phyloP scores from a whole-genome alignment of 2,113 vertebrate genomes.

The Paracyprichromis sp. region DNA sequence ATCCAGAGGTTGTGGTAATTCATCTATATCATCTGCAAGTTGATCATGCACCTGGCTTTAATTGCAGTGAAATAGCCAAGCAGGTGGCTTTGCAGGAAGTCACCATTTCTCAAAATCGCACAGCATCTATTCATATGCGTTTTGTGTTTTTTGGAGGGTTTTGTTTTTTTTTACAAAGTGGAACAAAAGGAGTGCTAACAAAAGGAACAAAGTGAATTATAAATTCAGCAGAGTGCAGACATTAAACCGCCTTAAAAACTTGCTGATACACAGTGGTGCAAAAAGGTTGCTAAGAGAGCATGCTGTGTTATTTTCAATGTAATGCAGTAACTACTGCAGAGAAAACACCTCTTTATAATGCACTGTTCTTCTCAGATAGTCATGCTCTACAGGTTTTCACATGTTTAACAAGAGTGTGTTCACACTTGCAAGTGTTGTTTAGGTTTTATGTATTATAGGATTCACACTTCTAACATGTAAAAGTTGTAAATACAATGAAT shows the following conservation, averaged over 20 bases:
- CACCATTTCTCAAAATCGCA: not conserved
- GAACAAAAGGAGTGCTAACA: not conserved
- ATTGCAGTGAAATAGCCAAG: not conserved
- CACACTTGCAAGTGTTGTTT: not conserved
- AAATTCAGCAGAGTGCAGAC: not conserved
- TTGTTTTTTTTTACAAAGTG: not conserved
- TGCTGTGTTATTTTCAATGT: not conserved
- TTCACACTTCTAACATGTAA: not conserved
- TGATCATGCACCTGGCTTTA: not conserved
- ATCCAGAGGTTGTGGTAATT: not conserved
- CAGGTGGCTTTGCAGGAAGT: conserved; percentile 1
- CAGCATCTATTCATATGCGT: not conserved
- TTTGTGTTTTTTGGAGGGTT: not conserved
- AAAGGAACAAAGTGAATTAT: not conserved
- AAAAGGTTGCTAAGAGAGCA: not conserved
- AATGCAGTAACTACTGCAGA: not conserved
- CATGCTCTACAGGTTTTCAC: not conserved
- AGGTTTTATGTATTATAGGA: not conserved
- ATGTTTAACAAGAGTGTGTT: not conserved
- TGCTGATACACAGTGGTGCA: not conserved
- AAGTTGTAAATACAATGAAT: not conserved
- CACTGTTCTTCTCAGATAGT: not conserved
- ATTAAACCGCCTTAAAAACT: not conserved
- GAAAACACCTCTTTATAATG: not conserved
- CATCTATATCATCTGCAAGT: not conserved